These are phyloP conservation scores for Nebria brevicollis DNA, from an alignment of 2,888 invertebrate species.

Conservation along the genomic window DNA sequence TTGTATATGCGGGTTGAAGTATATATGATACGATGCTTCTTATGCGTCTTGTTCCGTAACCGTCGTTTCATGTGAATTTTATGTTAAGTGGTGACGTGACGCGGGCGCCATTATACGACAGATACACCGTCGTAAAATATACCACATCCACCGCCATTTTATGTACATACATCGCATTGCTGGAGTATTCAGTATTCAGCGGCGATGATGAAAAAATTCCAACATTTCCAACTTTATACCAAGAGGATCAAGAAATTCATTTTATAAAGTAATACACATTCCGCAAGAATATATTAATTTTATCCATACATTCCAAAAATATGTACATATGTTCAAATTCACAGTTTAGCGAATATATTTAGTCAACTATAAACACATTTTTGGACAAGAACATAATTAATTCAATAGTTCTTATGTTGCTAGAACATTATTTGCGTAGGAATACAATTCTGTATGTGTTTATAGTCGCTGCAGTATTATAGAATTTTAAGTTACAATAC, in stretches of 20 bases:
- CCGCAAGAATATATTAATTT: neutral
- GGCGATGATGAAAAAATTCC: neutral
- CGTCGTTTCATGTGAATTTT: conserved; percentile 51
- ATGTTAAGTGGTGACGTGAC: conserved; percentile 52
- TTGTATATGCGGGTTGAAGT: neutral
- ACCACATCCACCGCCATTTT: conserved; percentile 42
- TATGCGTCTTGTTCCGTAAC: conserved; percentile 14
- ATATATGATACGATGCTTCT: neutral
- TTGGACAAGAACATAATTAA: too few relatives aligned
- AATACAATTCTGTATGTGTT: too few relatives aligned
- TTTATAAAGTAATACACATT: neutral
- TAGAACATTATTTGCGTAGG: too few relatives aligned
- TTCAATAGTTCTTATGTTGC: too few relatives aligned
- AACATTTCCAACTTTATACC: neutral
- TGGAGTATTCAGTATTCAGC: neutral
- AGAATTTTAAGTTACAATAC: too few relatives aligned
- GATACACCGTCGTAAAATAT: conserved; percentile 49
- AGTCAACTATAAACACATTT: too few relatives aligned
- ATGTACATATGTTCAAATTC: too few relatives aligned
- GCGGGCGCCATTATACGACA: conserved; percentile 25
- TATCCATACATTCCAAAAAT: too few relatives aligned
- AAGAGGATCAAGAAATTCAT: neutral
- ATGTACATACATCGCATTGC: conserved; percentile 21
- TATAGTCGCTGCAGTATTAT: too few relatives aligned
- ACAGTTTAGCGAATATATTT: too few relatives aligned